Evolutionary conservation across 2,888 invertebrate species (phyloP).

Genomic region (Rambutsinella grinnellia): DNA sequence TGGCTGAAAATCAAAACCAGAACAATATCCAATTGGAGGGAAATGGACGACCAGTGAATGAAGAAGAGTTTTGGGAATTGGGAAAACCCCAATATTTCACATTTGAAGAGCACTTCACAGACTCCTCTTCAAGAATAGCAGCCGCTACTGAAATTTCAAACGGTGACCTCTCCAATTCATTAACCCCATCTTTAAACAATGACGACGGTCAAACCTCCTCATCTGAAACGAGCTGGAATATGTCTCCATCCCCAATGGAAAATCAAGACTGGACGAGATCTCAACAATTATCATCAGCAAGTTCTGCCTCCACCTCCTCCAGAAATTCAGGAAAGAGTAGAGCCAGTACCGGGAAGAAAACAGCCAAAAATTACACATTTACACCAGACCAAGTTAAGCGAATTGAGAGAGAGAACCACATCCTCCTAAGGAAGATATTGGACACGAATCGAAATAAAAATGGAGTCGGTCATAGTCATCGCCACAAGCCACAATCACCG

Average conservation of each 20-base stretch:
- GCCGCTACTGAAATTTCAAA: not conserved
- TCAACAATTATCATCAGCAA: slow-evolving; percentile 7
- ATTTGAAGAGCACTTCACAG: slow-evolving; percentile 11
- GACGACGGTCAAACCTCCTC: not conserved
- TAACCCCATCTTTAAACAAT: not conserved
- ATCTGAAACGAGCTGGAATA: slow-evolving; percentile 4
- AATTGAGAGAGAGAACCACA: slow-evolving; percentile 71
- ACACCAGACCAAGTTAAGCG: slow-evolving; percentile 69
- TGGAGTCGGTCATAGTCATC: too few species aligned
- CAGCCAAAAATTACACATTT: slow-evolving; percentile 70
- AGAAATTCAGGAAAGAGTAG: not conserved
- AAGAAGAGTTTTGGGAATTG: too few species aligned
- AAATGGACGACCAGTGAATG: too few species aligned
- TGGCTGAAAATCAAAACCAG: not conserved
- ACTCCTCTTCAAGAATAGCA: not conserved
- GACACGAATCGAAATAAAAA: slow-evolving; percentile 68
- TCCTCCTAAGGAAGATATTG: slow-evolving; percentile 70
- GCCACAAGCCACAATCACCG: slow-evolving; percentile 45
- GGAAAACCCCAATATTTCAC: too few species aligned
- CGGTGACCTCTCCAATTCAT: slow-evolving; percentile 8
- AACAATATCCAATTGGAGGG: not conserved
- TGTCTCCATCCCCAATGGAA: not conserved
- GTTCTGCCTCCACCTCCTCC: slow-evolving; percentile 1
- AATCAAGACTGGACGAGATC: slow-evolving; percentile 3
- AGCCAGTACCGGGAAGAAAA: not conserved